Evolutionary conservation across 2,888 invertebrate species (phyloP), one percentile per base, ranked within the genome.

Genomic region (Erebia aethiops): DNA sequence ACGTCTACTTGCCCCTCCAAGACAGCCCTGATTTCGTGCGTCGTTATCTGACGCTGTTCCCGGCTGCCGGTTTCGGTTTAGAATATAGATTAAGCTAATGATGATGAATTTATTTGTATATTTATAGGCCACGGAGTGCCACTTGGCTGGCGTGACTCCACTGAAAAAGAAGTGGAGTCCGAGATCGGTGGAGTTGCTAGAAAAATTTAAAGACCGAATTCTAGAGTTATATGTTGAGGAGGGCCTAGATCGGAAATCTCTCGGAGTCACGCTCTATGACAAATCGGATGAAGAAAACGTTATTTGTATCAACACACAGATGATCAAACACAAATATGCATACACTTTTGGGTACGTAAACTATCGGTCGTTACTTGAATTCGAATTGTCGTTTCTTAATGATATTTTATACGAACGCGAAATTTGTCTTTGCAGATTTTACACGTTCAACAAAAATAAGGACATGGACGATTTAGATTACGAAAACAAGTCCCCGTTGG

Each of bases 291-390:
- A 77, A 0, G 88, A 89, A 0, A 77, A 85, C 54, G 58, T 75
- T 7, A 70, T 87, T 10, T 91, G 91, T 74, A 76, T 93, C 76
- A 93, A 93, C 77, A 80, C 83, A 9, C 84, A 88, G 74, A 90
- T 92, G 92, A 85, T 91, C 67, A 87, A 85, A 67, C 76, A 87
- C 77, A 92, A 90, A 77, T 90, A 84, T 71, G 93, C 92, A 1
- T 83, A 91, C 54, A 79, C 84, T 0, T 86, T 91, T 75, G 92
- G 92, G 93, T 92, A 79, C 80, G 82, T 69, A 26, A 26, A 10
- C 18, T 18, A 18, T 14, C 10, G 43, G 16, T 61, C 41, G 5
- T 43, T 21, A 26, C 11, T 18, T 9, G 9, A 54, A 51, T n/a
- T 14, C 51, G 14, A 13, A 49, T 49, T 14, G 35, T 7, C 35